These are phyloP conservation scores for Columba livia DNA, from an alignment of 2,113 vertebrate species.

Conservation along the genomic window DNA sequence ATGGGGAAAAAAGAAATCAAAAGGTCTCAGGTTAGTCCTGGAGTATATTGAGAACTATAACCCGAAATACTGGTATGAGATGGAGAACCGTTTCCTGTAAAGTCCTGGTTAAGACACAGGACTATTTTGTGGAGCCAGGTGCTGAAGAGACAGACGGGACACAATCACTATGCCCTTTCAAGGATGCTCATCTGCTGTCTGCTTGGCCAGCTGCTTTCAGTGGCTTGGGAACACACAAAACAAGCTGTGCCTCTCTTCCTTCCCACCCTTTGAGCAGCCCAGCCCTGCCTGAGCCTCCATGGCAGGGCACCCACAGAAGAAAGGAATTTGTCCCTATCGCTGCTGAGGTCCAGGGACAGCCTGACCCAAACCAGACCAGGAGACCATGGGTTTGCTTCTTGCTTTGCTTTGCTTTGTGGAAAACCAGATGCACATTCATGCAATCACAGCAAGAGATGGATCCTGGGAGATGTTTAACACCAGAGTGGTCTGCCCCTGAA, in stretches of 20 bases:
- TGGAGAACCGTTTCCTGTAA: not conserved
- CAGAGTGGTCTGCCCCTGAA: not conserved
- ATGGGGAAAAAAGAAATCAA: not conserved
- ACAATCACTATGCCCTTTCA: not conserved
- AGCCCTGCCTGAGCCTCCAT: rapidly evolving
- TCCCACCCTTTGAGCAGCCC: not conserved
- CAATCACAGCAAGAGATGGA: not conserved
- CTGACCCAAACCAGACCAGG: not conserved
- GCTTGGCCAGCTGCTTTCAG: not conserved
- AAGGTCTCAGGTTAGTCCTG: not conserved
- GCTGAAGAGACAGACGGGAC: not conserved
- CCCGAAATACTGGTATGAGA: not conserved
- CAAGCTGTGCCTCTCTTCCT: not conserved
- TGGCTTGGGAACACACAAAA: not conserved
- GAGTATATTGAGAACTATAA: not conserved
- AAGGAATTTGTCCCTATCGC: not conserved
- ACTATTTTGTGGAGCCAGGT: not conserved
- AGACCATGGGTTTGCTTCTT: not conserved
- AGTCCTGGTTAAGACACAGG: not conserved
- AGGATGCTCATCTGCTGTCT: not conserved
- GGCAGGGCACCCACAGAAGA: not conserved
- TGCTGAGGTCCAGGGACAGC: not conserved
- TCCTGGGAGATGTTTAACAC: not conserved
- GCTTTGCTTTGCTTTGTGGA: not conserved
- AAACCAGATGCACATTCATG: not conserved